These are phyloP conservation scores for Sphyrna mokarran DNA, from an alignment of 2,113 vertebrate genomes.

Conservation along the genomic window DNA sequence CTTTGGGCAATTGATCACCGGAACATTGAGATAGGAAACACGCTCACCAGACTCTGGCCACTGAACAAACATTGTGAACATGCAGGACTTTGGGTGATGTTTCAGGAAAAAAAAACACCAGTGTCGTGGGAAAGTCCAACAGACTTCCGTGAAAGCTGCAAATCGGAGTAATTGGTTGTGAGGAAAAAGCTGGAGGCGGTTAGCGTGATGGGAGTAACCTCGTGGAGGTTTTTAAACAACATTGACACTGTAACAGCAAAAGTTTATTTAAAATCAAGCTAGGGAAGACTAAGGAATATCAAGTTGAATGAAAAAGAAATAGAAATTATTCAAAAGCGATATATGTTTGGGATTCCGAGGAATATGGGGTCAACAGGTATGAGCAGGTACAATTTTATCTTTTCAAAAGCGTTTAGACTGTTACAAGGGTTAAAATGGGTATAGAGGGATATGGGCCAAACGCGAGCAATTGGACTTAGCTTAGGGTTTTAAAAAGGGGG, in stretches of 20 bases:
- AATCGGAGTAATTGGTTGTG: not conserved
- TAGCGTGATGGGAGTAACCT: not conserved
- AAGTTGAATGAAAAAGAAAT: not conserved
- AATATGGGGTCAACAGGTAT: not conserved
- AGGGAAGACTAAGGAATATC: not conserved
- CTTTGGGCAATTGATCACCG: not conserved
- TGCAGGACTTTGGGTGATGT: not conserved
- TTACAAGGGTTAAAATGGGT: no score
- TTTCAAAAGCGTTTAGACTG: no score
- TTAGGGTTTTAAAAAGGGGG: no score
- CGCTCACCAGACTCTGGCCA: not conserved
- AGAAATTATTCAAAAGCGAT: not conserved
- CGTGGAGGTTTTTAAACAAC: not conserved
- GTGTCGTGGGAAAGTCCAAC: not conserved
- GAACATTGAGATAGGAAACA: not conserved
- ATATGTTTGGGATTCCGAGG: not conserved
- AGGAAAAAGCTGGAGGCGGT: not conserved
- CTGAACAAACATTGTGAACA: not conserved
- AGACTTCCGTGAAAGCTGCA: not conserved
- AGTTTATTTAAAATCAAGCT: not conserved
- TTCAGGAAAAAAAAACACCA: not conserved
- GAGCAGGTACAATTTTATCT: no score
- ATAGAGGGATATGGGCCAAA: no score
- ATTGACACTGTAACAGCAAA: not conserved
- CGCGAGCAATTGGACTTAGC: no score